Base-by-base conservation (phyloP, 23 tunicate genomes). In the Ascidia mentula region DNA sequence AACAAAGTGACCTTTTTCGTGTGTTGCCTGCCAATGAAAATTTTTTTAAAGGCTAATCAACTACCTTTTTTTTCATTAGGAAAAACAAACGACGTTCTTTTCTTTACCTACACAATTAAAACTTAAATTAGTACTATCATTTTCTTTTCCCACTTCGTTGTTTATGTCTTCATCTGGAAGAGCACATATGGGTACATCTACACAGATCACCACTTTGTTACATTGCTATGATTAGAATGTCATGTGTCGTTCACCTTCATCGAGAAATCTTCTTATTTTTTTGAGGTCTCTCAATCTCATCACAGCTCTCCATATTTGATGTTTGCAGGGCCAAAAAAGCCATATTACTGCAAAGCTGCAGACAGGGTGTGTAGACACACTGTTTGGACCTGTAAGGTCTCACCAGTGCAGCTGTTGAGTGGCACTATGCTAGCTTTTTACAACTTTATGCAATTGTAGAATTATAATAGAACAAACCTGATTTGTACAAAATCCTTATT, bases 211-310 rank as follows among this genome's bases (percentile, higher is more conserved):
- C 53, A 42, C 53, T 42, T 42, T 42, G 53, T 15, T 42, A 42
- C 53, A 42, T 42, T 42, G 53, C 15, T 42, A 42, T 42, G 53
- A 42, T 42, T 42, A 42, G 53, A 42, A 9, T 42, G 53, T 42
- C 53, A 42, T 42, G 53, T 42, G 53, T 42, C 15, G 53, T 15
- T 35, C 77, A 33, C 33, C 77, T n/a, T 20, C 33, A 20, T 34
- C 39, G 9, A 73, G 9, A 73, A 33, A 73, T 73, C 77, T 73
- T 73, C 40, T 33, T 34, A 39, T 38, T 73, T 73, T 73, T 73
- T 12, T 39, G 77, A 30, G 31, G 31, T 73, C 77, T 73, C n/a
- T 73, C 77, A 73, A n/a, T 32, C 77, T 34, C 39, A 34, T 18
- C 40, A 33, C 33, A 30, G 33, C 12, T 35, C 40, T 73, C 77